phyloP scores from a whole-genome alignment of 2,797 vertebrate genomes.

The Xyrichtys novacula region DNA sequence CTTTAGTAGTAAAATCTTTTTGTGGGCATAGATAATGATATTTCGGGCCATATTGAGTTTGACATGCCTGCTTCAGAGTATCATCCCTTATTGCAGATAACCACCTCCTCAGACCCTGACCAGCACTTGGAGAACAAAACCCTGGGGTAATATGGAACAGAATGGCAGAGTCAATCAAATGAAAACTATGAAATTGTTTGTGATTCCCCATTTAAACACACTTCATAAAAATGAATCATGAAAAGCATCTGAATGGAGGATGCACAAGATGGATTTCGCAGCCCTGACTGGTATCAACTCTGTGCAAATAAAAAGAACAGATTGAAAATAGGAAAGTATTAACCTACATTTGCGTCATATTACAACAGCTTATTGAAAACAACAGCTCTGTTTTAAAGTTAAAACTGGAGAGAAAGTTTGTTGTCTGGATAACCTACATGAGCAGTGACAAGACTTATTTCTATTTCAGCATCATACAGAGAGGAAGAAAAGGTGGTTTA shows the following conservation, averaged over 20 bases:
- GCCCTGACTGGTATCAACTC: too few relatives aligned
- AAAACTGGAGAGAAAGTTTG: too few relatives aligned
- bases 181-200: conserved; percentile 1
- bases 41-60: too few relatives aligned
- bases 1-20: too few relatives aligned
- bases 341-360: not conserved
- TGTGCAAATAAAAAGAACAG: not conserved
- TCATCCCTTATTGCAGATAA: conserved; percentile 15
- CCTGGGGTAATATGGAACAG: not conserved
- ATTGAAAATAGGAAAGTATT: not conserved
- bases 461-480: not conserved
- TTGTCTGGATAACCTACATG: too few relatives aligned
- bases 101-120: conserved; percentile 15
- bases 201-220: conserved; percentile 16
- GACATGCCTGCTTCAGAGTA: too few relatives aligned
- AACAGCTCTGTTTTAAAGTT: not conserved
- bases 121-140: conserved; percentile 7
- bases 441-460: too few relatives aligned
- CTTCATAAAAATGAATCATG: not conserved
- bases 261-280: not conserved
- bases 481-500: not conserved
- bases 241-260: not conserved
- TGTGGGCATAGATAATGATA: too few relatives aligned
- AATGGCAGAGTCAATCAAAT: conserved; percentile 20
- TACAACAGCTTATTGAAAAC: not conserved